phyloP scores from a whole-genome alignment of 2,797 vertebrate genomes.

The Galagoides demidoff region DNA sequence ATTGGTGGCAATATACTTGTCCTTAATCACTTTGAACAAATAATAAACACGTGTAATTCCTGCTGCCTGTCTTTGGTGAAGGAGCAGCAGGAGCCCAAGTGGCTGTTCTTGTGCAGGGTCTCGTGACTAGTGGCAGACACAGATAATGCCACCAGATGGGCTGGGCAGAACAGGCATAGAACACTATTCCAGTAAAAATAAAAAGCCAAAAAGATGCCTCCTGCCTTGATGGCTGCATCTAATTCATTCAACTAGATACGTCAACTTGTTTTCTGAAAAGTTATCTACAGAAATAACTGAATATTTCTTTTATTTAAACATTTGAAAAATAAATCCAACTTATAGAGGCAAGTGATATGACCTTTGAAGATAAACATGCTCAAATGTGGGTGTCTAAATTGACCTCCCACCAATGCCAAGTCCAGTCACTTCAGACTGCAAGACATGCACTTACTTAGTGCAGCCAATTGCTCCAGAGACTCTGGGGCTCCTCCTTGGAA shows the following conservation, averaged over 20 bases:
- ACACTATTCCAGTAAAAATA: background rate
- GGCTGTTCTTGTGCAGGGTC: background rate
- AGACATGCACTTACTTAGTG: background rate
- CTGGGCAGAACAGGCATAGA: background rate
- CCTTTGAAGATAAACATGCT: background rate
- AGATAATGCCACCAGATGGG: background rate
- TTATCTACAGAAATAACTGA: background rate
- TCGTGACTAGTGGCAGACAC: fast-evolving
- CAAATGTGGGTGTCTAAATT: background rate
- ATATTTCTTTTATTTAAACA: background rate
- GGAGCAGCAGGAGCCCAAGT: background rate
- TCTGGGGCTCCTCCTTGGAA: background rate
- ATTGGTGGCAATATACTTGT: background rate
- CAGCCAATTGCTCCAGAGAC: background rate
- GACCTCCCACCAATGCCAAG: background rate
- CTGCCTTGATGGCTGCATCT: background rate
- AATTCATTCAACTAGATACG: background rate
- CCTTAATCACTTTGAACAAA: slow-evolving; percentile 9
- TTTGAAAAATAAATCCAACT: background rate
- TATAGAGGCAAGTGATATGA: background rate
- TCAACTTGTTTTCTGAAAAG: background rate
- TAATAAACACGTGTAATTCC: background rate
- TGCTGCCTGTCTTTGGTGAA: background rate
- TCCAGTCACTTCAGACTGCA: background rate
- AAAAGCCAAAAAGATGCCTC: background rate